Evolutionary conservation across 1,140 invertebrate species (phyloP).

Genomic region (Cydia strobilella): DNA sequence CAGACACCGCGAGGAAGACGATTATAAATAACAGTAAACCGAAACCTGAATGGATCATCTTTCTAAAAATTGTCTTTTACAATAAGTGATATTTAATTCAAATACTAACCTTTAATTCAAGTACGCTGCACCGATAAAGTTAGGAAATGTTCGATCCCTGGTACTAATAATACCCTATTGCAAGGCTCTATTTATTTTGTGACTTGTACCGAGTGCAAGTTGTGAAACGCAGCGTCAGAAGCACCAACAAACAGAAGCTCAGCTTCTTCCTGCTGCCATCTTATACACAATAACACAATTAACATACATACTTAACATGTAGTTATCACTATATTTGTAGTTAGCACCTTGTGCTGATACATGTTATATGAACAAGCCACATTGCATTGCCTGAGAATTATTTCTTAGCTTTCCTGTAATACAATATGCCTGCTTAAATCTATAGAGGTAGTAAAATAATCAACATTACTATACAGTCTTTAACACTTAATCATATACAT

Average conservation of each 20-base stretch:
- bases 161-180: no score
- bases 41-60: no score
- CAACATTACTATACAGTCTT: constrained; percentile 19
- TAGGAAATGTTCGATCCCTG: no score
- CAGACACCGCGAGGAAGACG: no score
- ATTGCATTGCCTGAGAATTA: background rate
- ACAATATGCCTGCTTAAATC: background rate
- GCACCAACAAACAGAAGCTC: constrained; percentile 8
- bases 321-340: background rate
- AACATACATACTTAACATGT: background rate
- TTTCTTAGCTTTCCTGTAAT: background rate
- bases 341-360: background rate
- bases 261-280: background rate
- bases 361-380: background rate
- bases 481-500: constrained; percentile 11
- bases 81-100: no score
- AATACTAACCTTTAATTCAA: no score
- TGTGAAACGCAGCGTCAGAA: background rate
- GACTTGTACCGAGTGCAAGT: background rate
- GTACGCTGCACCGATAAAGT: no score
- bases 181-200: background rate
- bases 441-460: constrained; percentile 27
- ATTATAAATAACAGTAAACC: no score
- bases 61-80: no score
- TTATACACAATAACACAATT: background rate